phyloP scores from a whole-genome alignment of 2,113 vertebrate species.

The Echinops telfairi region DNA sequence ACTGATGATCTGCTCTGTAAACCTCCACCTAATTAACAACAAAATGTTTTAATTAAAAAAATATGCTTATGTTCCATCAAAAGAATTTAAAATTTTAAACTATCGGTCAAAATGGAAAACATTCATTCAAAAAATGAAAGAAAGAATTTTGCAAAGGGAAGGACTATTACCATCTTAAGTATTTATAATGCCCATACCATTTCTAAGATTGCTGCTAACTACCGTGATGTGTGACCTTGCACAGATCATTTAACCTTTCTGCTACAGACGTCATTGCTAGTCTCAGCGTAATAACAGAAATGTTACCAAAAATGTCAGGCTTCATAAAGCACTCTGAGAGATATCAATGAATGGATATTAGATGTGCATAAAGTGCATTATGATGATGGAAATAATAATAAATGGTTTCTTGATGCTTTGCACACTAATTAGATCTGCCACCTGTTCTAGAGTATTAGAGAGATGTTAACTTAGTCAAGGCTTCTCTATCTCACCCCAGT shows the following conservation, averaged over 20 bases:
- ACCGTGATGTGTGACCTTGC: conserved; percentile 48
- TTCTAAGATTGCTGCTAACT: conserved; percentile 22
- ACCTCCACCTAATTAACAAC: too few species aligned
- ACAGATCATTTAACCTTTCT: conserved; percentile 52
- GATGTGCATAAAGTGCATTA: background rate
- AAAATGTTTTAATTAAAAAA: too few species aligned
- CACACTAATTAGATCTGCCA: background rate
- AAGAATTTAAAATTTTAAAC: too few species aligned
- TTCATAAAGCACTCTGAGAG: conserved; percentile 47
- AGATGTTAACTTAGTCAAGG: conserved; percentile 27
- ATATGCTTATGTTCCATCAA: too few species aligned
- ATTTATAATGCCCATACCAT: background rate
- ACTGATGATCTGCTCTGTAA: too few species aligned
- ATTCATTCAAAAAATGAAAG: too few species aligned
- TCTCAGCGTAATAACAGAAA: conserved; percentile 51
- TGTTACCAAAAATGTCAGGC: conserved; percentile 61
- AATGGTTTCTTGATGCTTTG: conserved; percentile 30
- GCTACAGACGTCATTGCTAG: conserved; percentile 31
- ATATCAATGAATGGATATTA: background rate
- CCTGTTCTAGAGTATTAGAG: conserved; percentile 19
- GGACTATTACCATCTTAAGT: background rate
- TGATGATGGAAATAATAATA: conserved; percentile 51
- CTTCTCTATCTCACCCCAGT: background rate
- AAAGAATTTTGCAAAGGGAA: background rate
- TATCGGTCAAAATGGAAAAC: too few species aligned